Conservation (phyloP, 2,888 invertebrate species). For the Coecobrya sp. region DNA sequence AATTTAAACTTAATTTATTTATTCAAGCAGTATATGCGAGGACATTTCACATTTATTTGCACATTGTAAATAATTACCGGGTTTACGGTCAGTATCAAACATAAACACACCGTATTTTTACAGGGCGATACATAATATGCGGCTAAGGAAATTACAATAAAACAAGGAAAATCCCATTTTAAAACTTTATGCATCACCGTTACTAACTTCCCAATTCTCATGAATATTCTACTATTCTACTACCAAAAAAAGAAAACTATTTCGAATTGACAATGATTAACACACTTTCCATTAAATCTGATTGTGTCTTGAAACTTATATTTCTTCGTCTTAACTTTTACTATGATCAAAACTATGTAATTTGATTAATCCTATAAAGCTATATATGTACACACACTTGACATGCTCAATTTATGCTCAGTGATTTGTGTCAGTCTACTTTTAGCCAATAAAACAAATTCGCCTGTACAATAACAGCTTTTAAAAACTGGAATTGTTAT, state of each 20-base stretch:
- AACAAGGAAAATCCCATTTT: background rate
- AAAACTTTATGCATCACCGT: constrained; percentile 30
- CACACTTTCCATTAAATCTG: background rate
- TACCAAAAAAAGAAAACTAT: background rate
- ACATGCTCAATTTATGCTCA: background rate
- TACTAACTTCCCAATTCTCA: constrained; percentile 29
- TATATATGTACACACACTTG: background rate
- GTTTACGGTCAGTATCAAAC: background rate
- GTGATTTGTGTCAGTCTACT: background rate
- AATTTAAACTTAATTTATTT: background rate
- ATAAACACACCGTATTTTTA: background rate
- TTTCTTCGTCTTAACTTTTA: background rate
- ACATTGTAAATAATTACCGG: constrained; percentile 5
- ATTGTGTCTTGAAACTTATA: background rate
- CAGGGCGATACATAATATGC: background rate
- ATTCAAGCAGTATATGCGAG: background rate
- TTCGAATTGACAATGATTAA: background rate
- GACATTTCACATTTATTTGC: no score
- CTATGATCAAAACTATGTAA: background rate
- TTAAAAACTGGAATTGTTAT: background rate
- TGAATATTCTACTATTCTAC: background rate
- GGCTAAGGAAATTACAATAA: background rate
- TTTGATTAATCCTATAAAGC: background rate
- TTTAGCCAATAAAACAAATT: background rate
- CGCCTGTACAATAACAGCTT: constrained; percentile 25